phyloP scores from a whole-genome alignment of 2,113 vertebrate genomes.

The Rutilus rutilus region DNA sequence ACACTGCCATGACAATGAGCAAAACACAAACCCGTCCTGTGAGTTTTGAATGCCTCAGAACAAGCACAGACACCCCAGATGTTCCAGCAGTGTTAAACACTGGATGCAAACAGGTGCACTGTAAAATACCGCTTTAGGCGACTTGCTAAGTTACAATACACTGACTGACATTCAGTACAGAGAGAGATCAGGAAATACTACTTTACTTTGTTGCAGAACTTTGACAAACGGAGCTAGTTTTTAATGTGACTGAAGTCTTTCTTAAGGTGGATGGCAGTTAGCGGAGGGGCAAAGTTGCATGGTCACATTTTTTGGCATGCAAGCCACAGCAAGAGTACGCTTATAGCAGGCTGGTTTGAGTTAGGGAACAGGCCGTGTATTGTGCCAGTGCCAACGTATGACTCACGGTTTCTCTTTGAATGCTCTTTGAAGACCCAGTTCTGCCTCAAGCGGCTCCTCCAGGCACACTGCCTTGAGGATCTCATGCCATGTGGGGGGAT shows the following conservation, averaged over 20 bases:
- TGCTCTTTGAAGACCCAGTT: not conserved
- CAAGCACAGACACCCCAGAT: not conserved
- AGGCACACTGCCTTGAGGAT: not conserved
- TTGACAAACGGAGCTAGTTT: not conserved
- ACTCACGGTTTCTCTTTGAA: slow-evolving; percentile 9
- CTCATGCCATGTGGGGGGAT: not conserved
- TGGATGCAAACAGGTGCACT: not conserved
- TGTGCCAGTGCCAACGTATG: slow-evolving; percentile 35
- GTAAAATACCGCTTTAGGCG: not conserved
- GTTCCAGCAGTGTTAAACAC: too few relatives aligned
- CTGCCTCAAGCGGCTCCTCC: slow-evolving; percentile 2
- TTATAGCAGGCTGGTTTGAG: not conserved
- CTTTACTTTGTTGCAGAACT: not conserved
- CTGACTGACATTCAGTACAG: not conserved
- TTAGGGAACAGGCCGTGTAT: slow-evolving; percentile 21
- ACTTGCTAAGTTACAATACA: not conserved
- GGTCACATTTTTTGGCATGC: slow-evolving; percentile 25
- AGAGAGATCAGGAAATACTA: slow-evolving; percentile 11
- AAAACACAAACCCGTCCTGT: slow-evolving; percentile 1
- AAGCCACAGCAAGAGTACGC: slow-evolving; percentile 13
- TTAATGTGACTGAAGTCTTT: not conserved
- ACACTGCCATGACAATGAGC: not conserved
- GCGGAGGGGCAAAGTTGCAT: not conserved
- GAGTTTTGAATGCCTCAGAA: not conserved
- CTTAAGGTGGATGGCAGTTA: not conserved